A percentile compares a stretch with the other conserved stretches of the same genome.
Evolutionary conservation across 2,113 vertebrate genomes (phyloP).

Genomic region (Uropsilus gracilis): DNA sequence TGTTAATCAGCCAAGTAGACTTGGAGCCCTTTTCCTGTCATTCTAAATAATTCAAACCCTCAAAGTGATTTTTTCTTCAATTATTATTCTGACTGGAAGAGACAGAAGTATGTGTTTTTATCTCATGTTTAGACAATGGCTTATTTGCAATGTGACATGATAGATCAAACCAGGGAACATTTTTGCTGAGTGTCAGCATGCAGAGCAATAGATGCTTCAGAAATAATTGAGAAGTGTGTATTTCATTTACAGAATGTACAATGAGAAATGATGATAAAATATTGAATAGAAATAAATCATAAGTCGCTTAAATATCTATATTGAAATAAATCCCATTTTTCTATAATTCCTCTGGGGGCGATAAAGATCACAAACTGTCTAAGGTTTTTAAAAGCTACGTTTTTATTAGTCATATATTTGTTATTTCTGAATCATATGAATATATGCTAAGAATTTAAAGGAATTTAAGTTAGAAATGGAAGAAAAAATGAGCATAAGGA

Average conservation of each 20-base stretch:
- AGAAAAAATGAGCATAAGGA: not conserved
- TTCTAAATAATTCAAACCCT: constrained; percentile 18
- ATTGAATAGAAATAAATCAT: not conserved
- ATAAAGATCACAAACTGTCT: not conserved
- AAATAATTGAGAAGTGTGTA: not conserved
- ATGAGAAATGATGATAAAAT: not conserved
- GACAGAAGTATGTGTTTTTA: not conserved
- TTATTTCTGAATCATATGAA: not conserved
- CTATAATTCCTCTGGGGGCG: not conserved
- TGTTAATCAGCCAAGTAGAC: not conserved
- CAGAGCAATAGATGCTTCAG: not conserved
- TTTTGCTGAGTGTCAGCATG: not conserved
- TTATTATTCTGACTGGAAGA: constrained; percentile 42
- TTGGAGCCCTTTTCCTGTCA: not conserved
- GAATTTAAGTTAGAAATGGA: not conserved
- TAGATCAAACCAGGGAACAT: not conserved
- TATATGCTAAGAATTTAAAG: not conserved
- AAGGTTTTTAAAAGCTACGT: not conserved
- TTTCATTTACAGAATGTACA: not conserved
- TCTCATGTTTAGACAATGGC: not conserved
- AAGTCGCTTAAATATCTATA: not conserved
- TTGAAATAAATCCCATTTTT: constrained; percentile 18
- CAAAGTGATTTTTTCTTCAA: constrained; percentile 1
- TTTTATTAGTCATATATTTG: not conserved
- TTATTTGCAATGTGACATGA: constrained; percentile 21